Evolutionary conservation across 1,140 invertebrate genomes (phyloP).

Genomic region (Marisa cornuarietis): DNA sequence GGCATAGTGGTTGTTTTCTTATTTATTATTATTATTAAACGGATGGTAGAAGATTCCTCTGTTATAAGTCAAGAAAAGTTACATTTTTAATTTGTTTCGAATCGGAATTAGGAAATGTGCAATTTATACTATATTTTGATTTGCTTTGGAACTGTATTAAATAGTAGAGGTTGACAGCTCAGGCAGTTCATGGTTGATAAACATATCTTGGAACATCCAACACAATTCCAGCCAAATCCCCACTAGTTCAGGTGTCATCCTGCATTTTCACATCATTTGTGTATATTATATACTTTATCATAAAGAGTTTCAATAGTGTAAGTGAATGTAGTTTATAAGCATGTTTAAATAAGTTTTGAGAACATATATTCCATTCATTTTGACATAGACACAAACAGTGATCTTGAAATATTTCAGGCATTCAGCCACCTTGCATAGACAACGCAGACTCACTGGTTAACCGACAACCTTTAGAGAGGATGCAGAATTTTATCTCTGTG

Average conservation of each 20-base stretch:
- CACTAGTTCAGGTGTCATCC: neutral
- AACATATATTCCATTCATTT: neutral
- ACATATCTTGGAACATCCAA: neutral
- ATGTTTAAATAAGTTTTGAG: no score
- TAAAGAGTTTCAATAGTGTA: neutral
- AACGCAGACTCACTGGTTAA: slow-evolving; percentile 48
- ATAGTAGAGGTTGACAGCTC: no score
- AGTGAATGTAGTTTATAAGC: no score
- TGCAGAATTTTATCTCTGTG: slow-evolving; percentile 81
- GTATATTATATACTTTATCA: neutral
- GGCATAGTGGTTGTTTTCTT: no score
- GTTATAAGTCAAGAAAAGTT: no score
- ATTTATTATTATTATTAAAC: no score
- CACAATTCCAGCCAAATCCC: neutral
- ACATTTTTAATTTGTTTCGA: no score
- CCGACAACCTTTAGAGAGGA: slow-evolving; percentile 76
- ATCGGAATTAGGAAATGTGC: no score
- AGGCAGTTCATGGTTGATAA: neutral
- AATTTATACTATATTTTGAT: no score
- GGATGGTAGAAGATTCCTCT: no score
- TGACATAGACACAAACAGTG: neutral
- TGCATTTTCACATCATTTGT: neutral
- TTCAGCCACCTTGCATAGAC: slow-evolving; percentile 57
- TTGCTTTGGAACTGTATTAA: no score
- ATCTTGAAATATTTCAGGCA: slow-evolving; percentile 42